Conservation (phyloP, 37 sponge, comb jelly and placozoan genomes). For the Ephydatia muelleri region DNA sequence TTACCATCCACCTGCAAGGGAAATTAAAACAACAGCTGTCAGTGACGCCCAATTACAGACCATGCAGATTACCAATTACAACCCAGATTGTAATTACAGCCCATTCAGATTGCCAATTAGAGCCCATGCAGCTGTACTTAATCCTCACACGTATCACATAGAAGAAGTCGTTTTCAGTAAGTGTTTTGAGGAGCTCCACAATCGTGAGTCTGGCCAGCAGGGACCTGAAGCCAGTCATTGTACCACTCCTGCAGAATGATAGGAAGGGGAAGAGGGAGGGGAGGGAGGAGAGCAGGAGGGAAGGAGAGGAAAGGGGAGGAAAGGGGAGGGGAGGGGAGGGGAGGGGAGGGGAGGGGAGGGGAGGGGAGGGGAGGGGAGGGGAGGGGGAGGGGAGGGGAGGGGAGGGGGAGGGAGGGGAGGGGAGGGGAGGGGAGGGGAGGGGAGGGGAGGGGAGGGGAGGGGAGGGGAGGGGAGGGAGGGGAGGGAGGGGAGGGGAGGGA, state of each 20-base stretch:
- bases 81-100: background rate
- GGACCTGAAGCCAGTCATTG: constrained; percentile 29
- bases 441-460: too few relatives aligned
- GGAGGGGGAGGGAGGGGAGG: background rate
- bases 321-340: background rate
- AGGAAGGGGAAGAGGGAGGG: background rate
- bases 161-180: constrained; percentile 54
- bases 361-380: background rate
- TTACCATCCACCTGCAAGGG: background rate
- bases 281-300: background rate
- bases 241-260: constrained; percentile 44
- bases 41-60: background rate
- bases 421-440: background rate
- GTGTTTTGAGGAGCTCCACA: constrained; percentile 24
- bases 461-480: background rate
- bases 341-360: background rate
- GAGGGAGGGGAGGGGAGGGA: background rate
- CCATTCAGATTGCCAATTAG: background rate
- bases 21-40: background rate
- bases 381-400: background rate
- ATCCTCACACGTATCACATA: constrained; percentile 22
- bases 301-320: background rate
- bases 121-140: background rate
- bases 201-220: constrained; percentile 22
- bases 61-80: too few relatives aligned